These are phyloP conservation scores for Chiloscyllium plagiosum DNA, from an alignment of 2,113 vertebrate species.

Conservation along the genomic window DNA sequence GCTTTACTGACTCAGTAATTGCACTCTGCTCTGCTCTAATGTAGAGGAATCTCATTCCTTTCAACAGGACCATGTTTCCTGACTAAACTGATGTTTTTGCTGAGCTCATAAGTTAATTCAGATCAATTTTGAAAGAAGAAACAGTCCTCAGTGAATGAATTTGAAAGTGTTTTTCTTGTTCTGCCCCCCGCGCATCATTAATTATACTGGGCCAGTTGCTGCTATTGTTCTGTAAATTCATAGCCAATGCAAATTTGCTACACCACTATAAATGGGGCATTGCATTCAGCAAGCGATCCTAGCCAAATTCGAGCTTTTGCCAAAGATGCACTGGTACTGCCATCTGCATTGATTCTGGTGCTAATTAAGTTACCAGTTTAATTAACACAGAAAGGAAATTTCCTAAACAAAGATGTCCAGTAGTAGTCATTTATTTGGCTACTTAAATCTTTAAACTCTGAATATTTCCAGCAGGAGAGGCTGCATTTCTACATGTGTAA, in stretches of 20 bases:
- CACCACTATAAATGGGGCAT: constrained; percentile 5
- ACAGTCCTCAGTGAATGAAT: neutral
- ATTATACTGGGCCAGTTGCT: constrained; percentile 1
- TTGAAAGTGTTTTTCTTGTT: neutral
- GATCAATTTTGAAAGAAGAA: neutral
- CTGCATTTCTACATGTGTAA: neutral
- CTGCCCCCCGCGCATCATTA: neutral
- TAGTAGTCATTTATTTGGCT: neutral
- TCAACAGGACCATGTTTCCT: neutral
- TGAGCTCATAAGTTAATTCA: neutral
- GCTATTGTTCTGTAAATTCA: neutral
- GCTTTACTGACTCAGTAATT: no score
- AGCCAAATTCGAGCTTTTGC: constrained; percentile 10
- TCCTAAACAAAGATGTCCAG: constrained; percentile 15
- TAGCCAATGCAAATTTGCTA: constrained; percentile 23
- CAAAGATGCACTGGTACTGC: constrained; percentile 14
- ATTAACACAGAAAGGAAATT: constrained; percentile 6
- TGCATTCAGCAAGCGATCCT: constrained; percentile 3
- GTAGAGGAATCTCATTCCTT: neutral
- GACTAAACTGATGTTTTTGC: neutral
- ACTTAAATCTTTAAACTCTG: neutral
- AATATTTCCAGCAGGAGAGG: constrained; percentile 2
- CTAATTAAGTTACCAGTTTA: constrained; percentile 37
- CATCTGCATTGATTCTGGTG: constrained; percentile 36
- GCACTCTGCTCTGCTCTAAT: neutral